Conservation (phyloP, 2,888 invertebrate genomes). For the Cecidostiba fungosa region DNA sequence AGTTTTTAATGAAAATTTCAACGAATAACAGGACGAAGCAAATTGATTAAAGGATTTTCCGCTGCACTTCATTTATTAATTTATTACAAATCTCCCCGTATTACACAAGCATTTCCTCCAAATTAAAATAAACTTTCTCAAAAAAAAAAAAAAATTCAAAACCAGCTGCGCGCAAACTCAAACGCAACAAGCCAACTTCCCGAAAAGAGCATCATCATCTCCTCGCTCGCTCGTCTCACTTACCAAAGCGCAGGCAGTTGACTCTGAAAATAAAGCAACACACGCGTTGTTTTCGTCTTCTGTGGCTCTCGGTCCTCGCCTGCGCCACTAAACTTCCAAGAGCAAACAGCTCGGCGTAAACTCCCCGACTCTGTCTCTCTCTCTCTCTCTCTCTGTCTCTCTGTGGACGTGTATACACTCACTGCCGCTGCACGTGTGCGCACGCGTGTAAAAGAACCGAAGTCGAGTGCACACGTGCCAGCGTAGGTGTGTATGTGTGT, state of each 20-base stretch:
- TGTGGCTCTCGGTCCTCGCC: not conserved
- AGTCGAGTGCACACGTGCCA: not conserved
- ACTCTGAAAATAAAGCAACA: conserved; percentile 51
- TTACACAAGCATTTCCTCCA: too few relatives aligned
- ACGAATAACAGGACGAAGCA: too few relatives aligned
- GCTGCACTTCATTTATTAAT: not conserved
- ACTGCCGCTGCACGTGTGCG: not conserved
- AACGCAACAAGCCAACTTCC: not conserved
- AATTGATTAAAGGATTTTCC: not conserved
- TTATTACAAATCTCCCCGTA: not conserved
- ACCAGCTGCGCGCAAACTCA: not conserved
- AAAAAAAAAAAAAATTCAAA: too few relatives aligned
- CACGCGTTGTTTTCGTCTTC: not conserved
- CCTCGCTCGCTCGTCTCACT: conserved; percentile 17
- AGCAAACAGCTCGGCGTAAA: conserved; percentile 28
- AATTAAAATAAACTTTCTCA: too few relatives aligned
- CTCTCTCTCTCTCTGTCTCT: not conserved
- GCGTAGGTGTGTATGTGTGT: not conserved
- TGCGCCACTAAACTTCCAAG: conserved; percentile 31
- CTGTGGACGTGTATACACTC: not conserved
- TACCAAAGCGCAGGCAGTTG: conserved; percentile 19
- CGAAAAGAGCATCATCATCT: not conserved
- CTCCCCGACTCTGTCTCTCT: not conserved
- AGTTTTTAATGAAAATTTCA: not conserved
- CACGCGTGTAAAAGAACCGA: not conserved